Base-by-base conservation (phyloP, 1,140 invertebrate species). In the Pectinophora gossypiella region DNA sequence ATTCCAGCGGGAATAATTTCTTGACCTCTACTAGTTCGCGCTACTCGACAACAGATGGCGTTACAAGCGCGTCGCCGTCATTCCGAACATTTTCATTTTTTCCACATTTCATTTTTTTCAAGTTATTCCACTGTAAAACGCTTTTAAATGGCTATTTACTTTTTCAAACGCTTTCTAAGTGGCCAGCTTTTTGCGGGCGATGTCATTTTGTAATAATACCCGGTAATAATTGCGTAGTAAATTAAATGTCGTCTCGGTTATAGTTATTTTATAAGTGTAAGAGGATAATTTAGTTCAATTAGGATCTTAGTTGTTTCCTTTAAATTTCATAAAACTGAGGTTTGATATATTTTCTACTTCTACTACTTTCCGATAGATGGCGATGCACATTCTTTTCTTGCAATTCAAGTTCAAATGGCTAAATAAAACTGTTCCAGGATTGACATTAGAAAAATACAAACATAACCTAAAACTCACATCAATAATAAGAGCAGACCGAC, bases 141-240 rank as follows among this genome's bases (percentile, higher is more conserved):
- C 66, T 79, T 58, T 78, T 84, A 81, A 77, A 63, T 62, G 71
- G 73, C 71, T 74, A 76, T 85, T 84, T 75, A 74, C 70, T 85
- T 85, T 85, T 85, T 85, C 73, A 84, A 80, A 81, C 59, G 70
- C 72, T 84, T 83, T 82, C 78, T 84, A 85, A 85, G 75, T 82
- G 75, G 75, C 51, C 66, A 57, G 56, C 47, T 81, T 85, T 83
- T 85, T 79, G 57, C 64, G 51, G 58, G 60, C 56, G 65, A 71
- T 66, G 64, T 70, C 73, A 68, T 72, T 40, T 74, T 76, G 70
- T 76, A 72, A 76, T 81, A 75, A 73, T 64, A 62, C 59, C 61
- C 70, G 64, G 64, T 63, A 62, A 71, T 82, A 82, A 85, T 79
- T 82, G 72, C 68, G 52, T 61, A 56, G 68, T 76, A 75, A 77